Conservation (phyloP, 2,888 invertebrate genomes). For the Orgyia antiqua region DNA sequence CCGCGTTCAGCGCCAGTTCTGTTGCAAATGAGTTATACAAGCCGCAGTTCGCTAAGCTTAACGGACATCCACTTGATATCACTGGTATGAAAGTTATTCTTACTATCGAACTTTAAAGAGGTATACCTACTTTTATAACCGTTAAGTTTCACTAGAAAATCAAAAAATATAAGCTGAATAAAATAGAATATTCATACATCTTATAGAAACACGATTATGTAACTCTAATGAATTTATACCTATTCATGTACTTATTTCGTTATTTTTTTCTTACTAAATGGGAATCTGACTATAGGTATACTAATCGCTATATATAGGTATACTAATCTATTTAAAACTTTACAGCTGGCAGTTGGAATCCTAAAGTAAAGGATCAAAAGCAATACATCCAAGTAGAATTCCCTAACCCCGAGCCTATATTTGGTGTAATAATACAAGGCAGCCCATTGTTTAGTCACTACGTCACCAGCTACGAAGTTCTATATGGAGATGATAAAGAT, state of each 20-base stretch:
- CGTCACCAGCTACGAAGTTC: conserved; percentile 87
- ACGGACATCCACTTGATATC: conserved; percentile 31
- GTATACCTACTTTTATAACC: no score
- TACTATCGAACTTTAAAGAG: no score
- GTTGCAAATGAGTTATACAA: conserved; percentile 56
- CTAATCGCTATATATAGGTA: no score
- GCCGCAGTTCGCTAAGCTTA: conserved; percentile 73
- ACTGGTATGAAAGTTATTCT: conserved; percentile 30
- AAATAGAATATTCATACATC: no score
- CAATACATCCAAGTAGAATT: conserved; percentile 86
- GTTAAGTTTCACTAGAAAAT: no score
- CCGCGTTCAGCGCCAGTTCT: conserved; percentile 79
- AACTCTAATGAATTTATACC: no score
- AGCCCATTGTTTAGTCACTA: conserved; percentile 82
- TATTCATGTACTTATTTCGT: no score
- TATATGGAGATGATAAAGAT: conserved; percentile 82
- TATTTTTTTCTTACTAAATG: no score
- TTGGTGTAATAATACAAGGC: conserved; percentile 86
- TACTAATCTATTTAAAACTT: no score
- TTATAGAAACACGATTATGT: no score
- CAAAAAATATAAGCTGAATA: no score
- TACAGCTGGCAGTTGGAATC: conserved; percentile 83
- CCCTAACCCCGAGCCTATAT: conserved; percentile 81
- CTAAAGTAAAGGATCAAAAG: conserved; percentile 74
- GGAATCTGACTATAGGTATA: no score